Evolutionary conservation across 2,888 invertebrate species (phyloP).

Genomic region (Buathra laborator): DNA sequence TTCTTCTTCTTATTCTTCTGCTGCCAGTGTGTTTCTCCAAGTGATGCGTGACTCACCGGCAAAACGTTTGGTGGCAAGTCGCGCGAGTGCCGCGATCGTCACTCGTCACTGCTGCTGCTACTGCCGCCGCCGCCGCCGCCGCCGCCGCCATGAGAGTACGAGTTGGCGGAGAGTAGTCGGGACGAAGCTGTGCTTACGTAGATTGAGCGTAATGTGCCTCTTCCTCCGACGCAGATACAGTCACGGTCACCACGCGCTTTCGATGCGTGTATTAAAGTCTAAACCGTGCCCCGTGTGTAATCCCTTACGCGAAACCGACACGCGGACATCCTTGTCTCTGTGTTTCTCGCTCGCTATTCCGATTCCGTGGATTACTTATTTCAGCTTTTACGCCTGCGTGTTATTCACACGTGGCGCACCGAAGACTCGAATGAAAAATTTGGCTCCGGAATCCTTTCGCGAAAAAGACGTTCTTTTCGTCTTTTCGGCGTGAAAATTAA

Average conservation of each 20-base stretch:
- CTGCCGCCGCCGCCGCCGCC: conserved; percentile 46
- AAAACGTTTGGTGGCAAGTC: conserved; percentile 66
- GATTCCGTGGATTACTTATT: neutral
- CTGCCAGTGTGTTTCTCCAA: conserved; percentile 31
- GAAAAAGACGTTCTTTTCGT: too few relatives aligned
- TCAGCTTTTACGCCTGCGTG: neutral
- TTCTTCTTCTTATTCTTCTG: conserved; percentile 9
- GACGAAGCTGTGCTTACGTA: conserved; percentile 77
- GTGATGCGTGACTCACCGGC: conserved; percentile 64
- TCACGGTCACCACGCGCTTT: conserved; percentile 81
- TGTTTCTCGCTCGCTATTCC: neutral
- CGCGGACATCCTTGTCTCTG: too few relatives aligned
- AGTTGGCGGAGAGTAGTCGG: conserved; percentile 70
- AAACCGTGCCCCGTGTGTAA: neutral
- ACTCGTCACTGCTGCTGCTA: conserved; percentile 29
- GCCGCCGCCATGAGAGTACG: conserved; percentile 55
- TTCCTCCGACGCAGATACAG: conserved; percentile 84
- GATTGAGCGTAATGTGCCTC: conserved; percentile 84
- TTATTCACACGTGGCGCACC: too few relatives aligned
- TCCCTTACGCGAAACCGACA: conserved; percentile 22
- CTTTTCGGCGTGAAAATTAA: too few relatives aligned
- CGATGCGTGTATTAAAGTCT: conserved; percentile 52
- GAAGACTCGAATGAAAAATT: too few relatives aligned
- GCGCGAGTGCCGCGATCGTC: conserved; percentile 61
- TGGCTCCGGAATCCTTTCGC: too few relatives aligned